Evolutionary conservation across 2,113 vertebrate species (phyloP).

Genomic region (Muntiacus reevesi): DNA sequence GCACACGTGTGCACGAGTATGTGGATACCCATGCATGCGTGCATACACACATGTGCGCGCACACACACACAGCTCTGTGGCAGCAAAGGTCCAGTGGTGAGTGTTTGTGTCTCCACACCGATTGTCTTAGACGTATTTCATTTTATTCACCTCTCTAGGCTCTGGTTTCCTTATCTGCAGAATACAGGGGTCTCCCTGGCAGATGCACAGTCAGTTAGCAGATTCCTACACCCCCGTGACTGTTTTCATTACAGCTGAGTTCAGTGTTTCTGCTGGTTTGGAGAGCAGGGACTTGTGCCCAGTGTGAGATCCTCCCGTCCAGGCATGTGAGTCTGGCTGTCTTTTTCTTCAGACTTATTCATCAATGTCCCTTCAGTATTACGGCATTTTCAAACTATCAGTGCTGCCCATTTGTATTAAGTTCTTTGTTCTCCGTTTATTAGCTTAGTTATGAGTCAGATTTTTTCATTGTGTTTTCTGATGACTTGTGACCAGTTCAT

Average conservation of each 20-base stretch:
- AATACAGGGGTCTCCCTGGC: neutral
- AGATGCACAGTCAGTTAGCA: neutral
- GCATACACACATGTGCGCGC: neutral
- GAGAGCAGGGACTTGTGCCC: neutral
- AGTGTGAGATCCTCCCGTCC: neutral
- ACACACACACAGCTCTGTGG: neutral
- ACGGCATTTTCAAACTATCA: neutral
- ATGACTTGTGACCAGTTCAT: neutral
- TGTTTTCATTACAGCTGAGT: neutral
- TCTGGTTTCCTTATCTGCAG: neutral
- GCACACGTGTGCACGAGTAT: fast-evolving
- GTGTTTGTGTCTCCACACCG: neutral
- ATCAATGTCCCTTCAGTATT: neutral
- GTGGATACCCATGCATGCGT: neutral
- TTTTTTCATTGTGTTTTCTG: neutral
- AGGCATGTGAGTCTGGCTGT: neutral
- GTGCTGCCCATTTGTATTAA: neutral
- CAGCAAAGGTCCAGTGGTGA: fast-evolving
- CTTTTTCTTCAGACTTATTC: neutral
- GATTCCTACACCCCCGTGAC: neutral
- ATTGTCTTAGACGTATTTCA: neutral
- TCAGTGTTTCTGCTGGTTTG: neutral
- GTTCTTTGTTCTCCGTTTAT: neutral
- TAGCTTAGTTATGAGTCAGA: neutral
- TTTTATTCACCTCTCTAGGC: neutral